These are phyloP conservation scores for Resseliella maxima DNA, from an alignment of 2,888 invertebrate genomes.

Conservation along the genomic window DNA sequence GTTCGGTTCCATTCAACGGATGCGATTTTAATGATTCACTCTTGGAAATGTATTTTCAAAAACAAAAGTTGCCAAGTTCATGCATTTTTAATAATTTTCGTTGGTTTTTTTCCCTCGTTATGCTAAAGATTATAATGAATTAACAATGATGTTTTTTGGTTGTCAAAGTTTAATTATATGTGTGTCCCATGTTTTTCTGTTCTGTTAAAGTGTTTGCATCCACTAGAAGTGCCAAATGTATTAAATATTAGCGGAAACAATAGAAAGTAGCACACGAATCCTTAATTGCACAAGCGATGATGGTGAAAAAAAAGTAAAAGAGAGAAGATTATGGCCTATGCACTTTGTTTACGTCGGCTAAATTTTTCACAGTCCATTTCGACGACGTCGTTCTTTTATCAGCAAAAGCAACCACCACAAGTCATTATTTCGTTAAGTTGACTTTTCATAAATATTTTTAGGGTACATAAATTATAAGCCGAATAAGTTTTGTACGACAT, in stretches of 20 bases:
- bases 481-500: not conserved
- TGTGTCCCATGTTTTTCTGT: too few species aligned
- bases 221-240: not conserved
- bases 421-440: not conserved
- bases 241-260: slow-evolving; percentile 28
- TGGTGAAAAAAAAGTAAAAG: slow-evolving; percentile 23
- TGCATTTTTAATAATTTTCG: slow-evolving; percentile 38
- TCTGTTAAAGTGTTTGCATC: not conserved
- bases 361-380: slow-evolving; percentile 38
- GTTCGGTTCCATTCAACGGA: not conserved
- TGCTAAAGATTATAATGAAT: slow-evolving; percentile 9
- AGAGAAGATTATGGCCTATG: not conserved
- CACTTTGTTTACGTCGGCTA: slow-evolving; percentile 14
- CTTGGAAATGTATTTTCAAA: slow-evolving; percentile 17
- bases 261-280: not conserved
- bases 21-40: slow-evolving; percentile 22
- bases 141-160: slow-evolving; percentile 51
- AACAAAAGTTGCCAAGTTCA: slow-evolving; percentile 46
- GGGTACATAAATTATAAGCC: slow-evolving; percentile 21
- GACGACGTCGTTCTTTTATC: not conserved
- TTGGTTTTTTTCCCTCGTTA: too few species aligned
- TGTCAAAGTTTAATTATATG: slow-evolving; percentile 43
- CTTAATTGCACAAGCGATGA: not conserved
- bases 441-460: not conserved
- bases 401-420: not conserved